Percentiles rank a stretch among this genome's conserved stretches.
Conservation (phyloP, 1,140 invertebrate species). For the Brachionus paranguensis region DNA sequence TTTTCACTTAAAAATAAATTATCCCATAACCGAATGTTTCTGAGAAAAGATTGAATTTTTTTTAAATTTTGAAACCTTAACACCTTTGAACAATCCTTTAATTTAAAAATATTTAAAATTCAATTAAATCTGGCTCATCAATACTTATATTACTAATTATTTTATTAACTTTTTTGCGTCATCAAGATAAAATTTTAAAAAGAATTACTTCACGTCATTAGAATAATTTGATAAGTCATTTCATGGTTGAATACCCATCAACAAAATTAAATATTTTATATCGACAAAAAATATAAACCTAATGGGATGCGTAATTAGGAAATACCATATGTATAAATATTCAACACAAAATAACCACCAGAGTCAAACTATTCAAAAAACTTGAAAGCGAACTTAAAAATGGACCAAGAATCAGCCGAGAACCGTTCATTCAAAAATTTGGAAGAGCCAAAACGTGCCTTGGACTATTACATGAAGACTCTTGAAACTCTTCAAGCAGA, state of each 20-base stretch:
- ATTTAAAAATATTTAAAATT: too few species aligned
- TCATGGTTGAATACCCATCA: background rate
- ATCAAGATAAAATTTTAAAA: background rate
- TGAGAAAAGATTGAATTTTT: too few species aligned
- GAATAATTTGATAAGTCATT: background rate
- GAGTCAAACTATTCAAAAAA: background rate
- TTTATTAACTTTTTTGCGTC: background rate
- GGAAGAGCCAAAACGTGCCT: background rate
- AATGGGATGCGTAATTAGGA: background rate
- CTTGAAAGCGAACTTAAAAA: background rate
- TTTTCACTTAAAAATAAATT: too few species aligned
- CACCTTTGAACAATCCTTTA: too few species aligned
- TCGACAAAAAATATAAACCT: background rate
- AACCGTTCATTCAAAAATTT: conserved; percentile 10
- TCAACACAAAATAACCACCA: background rate
- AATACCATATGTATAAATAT: conserved; percentile 1
- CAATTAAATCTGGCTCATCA: too few species aligned
- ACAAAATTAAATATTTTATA: background rate
- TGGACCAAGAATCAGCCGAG: background rate
- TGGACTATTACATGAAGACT: background rate
- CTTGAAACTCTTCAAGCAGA: background rate
- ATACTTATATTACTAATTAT: too few species aligned
- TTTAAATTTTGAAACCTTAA: too few species aligned
- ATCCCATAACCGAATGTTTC: too few species aligned
- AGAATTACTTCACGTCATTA: background rate